phyloP scores from a whole-genome alignment of 2,888 invertebrate species.

The Cheilosia variabilis region DNA sequence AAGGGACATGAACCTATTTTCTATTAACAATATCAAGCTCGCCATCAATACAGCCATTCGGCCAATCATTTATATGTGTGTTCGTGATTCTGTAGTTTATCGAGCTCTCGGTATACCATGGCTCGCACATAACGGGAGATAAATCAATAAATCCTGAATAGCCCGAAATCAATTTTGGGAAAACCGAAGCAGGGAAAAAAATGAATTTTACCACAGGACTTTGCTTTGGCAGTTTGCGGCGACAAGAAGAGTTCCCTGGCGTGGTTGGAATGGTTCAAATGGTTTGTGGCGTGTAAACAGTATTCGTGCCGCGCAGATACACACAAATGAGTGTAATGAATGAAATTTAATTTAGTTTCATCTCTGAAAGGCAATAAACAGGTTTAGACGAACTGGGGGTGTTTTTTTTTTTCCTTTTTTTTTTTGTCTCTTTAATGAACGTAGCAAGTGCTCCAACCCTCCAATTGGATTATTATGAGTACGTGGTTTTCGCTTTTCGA shows the following conservation, averaged over 20 bases:
- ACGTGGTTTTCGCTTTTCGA: neutral
- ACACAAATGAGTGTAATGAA: conserved; percentile 48
- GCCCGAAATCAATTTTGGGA: conserved; percentile 24
- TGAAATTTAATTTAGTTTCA: conserved; percentile 61
- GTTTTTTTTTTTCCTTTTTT: neutral
- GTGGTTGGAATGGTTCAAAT: neutral
- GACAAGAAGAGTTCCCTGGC: neutral
- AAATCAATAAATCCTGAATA: conserved; percentile 42
- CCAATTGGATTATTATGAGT: neutral
- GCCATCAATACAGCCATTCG: conserved; percentile 66
- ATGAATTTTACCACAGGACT: neutral
- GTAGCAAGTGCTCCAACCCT: conserved; percentile 10
- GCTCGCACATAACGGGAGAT: conserved; percentile 12
- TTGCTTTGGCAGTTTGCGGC: neutral
- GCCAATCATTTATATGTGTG: conserved; percentile 48
- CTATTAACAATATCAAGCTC: conserved; percentile 64
- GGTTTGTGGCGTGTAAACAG: conserved; percentile 21
- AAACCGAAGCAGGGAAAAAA: neutral
- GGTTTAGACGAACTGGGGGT: neutral
- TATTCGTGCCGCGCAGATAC: conserved; percentile 28
- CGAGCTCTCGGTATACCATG: neutral
- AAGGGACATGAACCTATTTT: conserved; percentile 57
- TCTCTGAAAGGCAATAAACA: conserved; percentile 18
- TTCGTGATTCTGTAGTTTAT: conserved; percentile 55
- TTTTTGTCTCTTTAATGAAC: neutral